phyloP scores from a whole-genome alignment of 2,888 invertebrate genomes.

The Microctonus brassicae region DNA sequence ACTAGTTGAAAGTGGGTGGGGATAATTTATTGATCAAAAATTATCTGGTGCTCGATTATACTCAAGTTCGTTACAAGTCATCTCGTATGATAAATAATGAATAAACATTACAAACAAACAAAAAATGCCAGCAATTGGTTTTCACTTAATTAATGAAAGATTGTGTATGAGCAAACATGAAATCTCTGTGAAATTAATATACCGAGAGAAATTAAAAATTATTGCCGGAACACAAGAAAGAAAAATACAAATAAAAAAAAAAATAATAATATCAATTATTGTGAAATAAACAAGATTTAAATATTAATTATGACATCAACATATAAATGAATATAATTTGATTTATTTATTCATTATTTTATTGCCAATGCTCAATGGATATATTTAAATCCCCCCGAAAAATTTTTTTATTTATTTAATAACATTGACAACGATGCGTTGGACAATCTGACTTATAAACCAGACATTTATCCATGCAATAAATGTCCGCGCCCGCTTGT shows the following conservation, averaged over 20 bases:
- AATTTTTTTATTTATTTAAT: constrained; percentile 64
- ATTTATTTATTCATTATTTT: not conserved
- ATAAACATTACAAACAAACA: not conserved
- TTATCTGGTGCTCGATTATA: constrained; percentile 8
- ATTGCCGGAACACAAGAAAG: too few relatives aligned
- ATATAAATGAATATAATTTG: not conserved
- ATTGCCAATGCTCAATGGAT: not conserved
- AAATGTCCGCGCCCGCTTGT: constrained; percentile 82
- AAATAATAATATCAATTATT: constrained; percentile 54
- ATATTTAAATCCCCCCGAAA: too few relatives aligned
- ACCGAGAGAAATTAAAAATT: not conserved
- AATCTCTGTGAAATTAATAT: not conserved
- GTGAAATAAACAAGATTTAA: constrained; percentile 45
- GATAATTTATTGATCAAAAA: constrained; percentile 28
- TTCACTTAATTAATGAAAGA: not conserved
- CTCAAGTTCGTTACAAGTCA: not conserved
- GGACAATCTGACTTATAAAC: constrained; percentile 83
- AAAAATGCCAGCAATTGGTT: not conserved
- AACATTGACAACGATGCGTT: constrained; percentile 80
- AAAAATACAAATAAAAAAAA: constrained; percentile 13
- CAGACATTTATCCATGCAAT: constrained; percentile 89
- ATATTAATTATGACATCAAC: not conserved
- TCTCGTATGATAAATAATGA: not conserved
- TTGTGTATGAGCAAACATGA: not conserved
- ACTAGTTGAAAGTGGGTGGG: constrained; percentile 52